Evolutionary conservation across 2,888 invertebrate genomes (phyloP).

Genomic region (Hermaeophaga mercurialis): DNA sequence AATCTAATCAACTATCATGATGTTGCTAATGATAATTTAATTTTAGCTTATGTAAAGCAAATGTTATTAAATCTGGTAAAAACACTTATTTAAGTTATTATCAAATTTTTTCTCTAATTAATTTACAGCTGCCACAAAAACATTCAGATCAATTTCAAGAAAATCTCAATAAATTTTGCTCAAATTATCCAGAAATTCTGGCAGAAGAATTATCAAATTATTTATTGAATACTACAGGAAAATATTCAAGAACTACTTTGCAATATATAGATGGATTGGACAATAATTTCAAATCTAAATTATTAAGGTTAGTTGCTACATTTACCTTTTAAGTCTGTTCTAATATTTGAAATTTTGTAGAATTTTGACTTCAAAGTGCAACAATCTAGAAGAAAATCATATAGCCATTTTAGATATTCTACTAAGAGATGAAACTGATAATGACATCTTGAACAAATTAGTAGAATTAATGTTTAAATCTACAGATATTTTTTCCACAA

Average conservation of each 20-base stretch:
- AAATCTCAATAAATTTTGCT: conserved; percentile 29
- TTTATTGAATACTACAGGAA: conserved; percentile 16
- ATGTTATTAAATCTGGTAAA: conserved; percentile 35
- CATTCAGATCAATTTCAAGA: conserved; percentile 33
- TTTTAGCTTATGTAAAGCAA: conserved; percentile 31
- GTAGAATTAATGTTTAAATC: conserved; percentile 37
- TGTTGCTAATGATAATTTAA: conserved; percentile 26
- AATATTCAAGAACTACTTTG: conserved; percentile 27
- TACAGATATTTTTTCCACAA: conserved; percentile 30
- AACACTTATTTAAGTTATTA: conserved; percentile 1
- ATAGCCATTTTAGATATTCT: conserved; percentile 39
- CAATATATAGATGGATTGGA: conserved; percentile 33
- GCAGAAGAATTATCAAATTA: conserved; percentile 28
- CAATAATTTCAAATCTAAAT: conserved; percentile 30
- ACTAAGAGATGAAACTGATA: conserved; percentile 31
- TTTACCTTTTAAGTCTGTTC: too few species aligned
- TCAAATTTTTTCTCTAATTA: conserved; percentile 5
- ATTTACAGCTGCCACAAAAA: conserved; percentile 34
- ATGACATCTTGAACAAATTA: conserved; percentile 34
- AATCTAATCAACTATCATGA: conserved; percentile 23
- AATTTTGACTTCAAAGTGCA: conserved; percentile 29
- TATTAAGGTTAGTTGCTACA: conserved; percentile 41
- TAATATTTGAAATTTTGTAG: too few species aligned
- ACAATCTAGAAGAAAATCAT: conserved; percentile 33
- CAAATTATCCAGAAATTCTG: conserved; percentile 31